Evolutionary conservation across 2,888 invertebrate genomes (phyloP).

Genomic region (Micropterix aruncella): DNA sequence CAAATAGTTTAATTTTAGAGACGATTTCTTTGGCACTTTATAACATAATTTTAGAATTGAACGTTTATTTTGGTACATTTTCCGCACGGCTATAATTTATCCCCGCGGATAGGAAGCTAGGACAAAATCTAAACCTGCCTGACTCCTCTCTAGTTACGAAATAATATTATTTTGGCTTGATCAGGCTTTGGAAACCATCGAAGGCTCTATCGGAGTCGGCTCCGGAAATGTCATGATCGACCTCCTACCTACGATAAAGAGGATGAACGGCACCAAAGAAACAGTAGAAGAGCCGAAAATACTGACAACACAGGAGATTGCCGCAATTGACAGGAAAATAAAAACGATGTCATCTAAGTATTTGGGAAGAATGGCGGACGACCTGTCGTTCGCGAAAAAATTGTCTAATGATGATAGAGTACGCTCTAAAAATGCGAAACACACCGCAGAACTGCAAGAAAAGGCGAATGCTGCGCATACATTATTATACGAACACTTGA

Average conservation of each 20-base stretch:
- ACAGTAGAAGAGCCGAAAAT: not conserved
- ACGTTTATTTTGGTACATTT: too few relatives aligned
- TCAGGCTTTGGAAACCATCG: conserved; percentile 28
- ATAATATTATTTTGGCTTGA: too few relatives aligned
- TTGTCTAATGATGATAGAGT: not conserved
- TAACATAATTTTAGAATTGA: too few relatives aligned
- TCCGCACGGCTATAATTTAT: too few relatives aligned
- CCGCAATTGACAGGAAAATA: not conserved
- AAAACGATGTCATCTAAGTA: not conserved
- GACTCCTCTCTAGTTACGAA: too few relatives aligned
- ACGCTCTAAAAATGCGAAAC: not conserved
- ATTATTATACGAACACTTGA: too few relatives aligned
- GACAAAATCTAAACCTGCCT: too few relatives aligned
- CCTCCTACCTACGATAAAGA: conserved; percentile 29
- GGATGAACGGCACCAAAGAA: too few relatives aligned
- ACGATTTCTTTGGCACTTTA: too few relatives aligned
- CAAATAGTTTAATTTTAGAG: too few relatives aligned
- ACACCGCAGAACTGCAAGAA: not conserved
- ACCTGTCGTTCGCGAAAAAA: not conserved
- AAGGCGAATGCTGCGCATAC: too few relatives aligned
- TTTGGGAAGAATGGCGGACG: not conserved
- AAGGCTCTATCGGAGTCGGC: conserved; percentile 31
- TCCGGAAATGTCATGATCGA: conserved; percentile 31
- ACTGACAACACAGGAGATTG: not conserved
- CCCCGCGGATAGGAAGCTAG: too few relatives aligned